These are phyloP conservation scores for Asobara japonica DNA, from an alignment of 1,140 invertebrate species.

Conservation along the genomic window DNA sequence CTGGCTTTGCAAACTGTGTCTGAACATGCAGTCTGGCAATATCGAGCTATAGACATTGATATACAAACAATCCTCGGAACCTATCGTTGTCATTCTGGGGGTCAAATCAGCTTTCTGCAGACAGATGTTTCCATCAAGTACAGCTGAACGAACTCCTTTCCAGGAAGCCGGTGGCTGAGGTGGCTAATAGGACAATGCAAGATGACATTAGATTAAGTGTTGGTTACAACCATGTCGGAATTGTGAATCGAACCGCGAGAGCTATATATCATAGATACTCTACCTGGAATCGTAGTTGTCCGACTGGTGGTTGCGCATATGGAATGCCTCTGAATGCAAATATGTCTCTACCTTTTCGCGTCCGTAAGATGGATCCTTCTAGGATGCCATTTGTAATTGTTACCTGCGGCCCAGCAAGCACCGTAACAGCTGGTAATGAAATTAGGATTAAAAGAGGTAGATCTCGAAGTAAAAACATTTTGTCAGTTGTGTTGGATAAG, in stretches of 20 bases:
- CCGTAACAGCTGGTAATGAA: background rate
- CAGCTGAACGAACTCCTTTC: constrained; percentile 70
- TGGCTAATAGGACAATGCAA: constrained; percentile 57
- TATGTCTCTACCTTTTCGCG: constrained; percentile 55
- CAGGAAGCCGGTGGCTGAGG: constrained; percentile 68
- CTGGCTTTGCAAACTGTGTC: constrained; percentile 41
- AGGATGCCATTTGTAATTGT: constrained; percentile 58
- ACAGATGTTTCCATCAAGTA: constrained; percentile 73
- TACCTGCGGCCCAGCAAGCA: constrained; percentile 33
- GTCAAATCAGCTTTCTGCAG: constrained; percentile 74
- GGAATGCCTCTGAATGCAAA: constrained; percentile 69
- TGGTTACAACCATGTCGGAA: background rate
- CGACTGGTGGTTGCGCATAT: constrained; percentile 69
- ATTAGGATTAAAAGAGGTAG: no score
- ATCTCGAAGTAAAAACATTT: background rate
- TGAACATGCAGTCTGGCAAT: constrained; percentile 24
- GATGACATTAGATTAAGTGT: background rate
- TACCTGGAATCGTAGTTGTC: constrained; percentile 68
- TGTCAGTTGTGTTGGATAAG: background rate
- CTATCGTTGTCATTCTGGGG: constrained; percentile 70
- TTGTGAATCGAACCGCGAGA: background rate
- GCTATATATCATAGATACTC: constrained; percentile 31
- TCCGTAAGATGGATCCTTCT: constrained; percentile 50
- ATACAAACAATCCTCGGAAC: constrained; percentile 85
- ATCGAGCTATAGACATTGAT: constrained; percentile 85